Evolutionary conservation across 2,113 vertebrate genomes (phyloP), one percentile per base, ranked within the genome.

Genomic region (Notarius quadriscutis): DNA sequence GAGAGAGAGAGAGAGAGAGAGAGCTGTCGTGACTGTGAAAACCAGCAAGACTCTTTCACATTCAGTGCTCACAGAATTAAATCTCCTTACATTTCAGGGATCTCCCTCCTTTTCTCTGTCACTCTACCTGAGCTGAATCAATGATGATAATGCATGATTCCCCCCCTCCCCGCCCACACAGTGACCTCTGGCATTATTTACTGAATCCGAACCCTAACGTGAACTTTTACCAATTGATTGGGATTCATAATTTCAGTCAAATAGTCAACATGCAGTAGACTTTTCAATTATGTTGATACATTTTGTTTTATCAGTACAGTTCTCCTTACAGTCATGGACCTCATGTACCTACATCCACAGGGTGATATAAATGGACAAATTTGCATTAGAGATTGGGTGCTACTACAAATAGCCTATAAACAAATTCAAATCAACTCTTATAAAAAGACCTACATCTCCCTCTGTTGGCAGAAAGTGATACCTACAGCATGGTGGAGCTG

Each of bases 11-110:
- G 67, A 34, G 86, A 60, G 17, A 48, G 22, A 75, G 53, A 48
- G 67, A 20, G 41, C 11, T 62, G 69, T 62, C 58, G 18, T 65
- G 48, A 77, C 71, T 74, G 17, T 87, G 69, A 87, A 82, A 72
- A 55, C 79, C 34, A 74, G 81, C 34, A 74, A 87, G 67, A 17
- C 69, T 51, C 55, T 74, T 5, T 86, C 63, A 69, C 7, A 62
- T 74, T 87, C 34, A 71, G 27, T 18, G 1, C n/a, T 60, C 63
- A 58, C 20, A 72, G 11, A 41, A 78, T 25, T 80, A 48, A 34
- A 81, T 81, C 65, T 57, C 30, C 18, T n/a, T 34, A 50, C 17
- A 58, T 69, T 10, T 50, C n/a, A 78, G 25, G 58, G 34, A 41
- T 58, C 65, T 63, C 80, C 48, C 34, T 82, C 48, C 11, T 55